Conservation (phyloP, 2,113 vertebrate genomes). For the Microtus ochrogaster region DNA sequence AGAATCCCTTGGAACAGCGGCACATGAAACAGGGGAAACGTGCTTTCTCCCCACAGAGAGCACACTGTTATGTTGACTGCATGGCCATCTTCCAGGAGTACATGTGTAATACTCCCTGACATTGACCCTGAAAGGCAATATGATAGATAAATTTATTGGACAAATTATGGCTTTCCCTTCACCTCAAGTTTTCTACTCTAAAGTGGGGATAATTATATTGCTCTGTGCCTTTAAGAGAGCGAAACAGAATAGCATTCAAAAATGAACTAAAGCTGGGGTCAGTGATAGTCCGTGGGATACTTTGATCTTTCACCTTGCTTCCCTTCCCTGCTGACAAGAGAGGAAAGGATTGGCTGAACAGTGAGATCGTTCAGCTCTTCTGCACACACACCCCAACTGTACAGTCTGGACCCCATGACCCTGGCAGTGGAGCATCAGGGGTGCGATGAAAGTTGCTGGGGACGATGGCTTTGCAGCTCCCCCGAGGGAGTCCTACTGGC, state of each 20-base stretch:
- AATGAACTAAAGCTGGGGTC: not conserved
- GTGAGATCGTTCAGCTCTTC: fast-evolving
- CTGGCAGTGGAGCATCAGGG: fast-evolving
- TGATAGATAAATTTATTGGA: fast-evolving
- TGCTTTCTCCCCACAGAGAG: not conserved
- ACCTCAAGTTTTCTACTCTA: not conserved
- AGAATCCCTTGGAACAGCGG: not conserved
- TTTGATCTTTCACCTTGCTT: not conserved
- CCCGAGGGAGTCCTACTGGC: constrained; percentile 10
- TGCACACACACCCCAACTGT: fast-evolving
- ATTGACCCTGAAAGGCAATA: not conserved
- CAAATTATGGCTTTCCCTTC: not conserved
- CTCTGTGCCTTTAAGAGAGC: not conserved
- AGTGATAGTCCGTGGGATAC: too few relatives aligned
- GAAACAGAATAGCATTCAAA: not conserved
- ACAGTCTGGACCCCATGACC: not conserved
- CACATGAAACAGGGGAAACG: too few relatives aligned
- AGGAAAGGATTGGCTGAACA: not conserved
- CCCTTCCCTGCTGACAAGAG: not conserved
- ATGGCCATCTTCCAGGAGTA: not conserved
- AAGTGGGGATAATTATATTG: not conserved
- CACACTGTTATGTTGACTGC: not conserved
- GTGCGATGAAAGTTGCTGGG: fast-evolving
- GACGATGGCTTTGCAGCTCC: not conserved
- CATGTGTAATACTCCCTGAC: not conserved